Percentiles rank a stretch among this genome's conserved stretches.
Conservation (phyloP, 2,113 vertebrate species). For the Chloroceryle aenea region DNA sequence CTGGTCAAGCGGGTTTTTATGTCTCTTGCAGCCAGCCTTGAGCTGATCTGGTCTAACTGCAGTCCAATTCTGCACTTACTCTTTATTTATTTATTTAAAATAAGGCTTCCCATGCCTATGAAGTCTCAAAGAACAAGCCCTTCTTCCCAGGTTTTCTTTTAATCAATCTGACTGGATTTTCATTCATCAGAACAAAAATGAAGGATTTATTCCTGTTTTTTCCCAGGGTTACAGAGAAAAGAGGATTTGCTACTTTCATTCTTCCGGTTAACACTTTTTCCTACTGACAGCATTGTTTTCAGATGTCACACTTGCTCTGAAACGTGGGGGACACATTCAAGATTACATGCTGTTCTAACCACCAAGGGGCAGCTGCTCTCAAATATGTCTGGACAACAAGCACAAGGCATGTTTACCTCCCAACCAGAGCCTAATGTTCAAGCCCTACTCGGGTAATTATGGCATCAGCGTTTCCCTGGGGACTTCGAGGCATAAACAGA, state of each 20-base stretch:
- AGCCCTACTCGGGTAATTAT: slow-evolving; percentile 39
- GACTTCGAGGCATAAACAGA: slow-evolving; percentile 40
- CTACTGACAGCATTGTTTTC: background rate
- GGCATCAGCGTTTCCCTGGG: slow-evolving; percentile 37
- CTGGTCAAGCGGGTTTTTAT: background rate
- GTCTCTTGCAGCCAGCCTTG: background rate
- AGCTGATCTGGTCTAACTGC: background rate
- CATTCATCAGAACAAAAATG: background rate
- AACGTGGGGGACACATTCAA: background rate
- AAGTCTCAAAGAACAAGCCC: background rate
- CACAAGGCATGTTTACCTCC: background rate
- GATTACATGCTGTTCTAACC: background rate
- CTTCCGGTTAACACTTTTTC: background rate
- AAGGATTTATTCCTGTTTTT: background rate
- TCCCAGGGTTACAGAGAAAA: background rate
- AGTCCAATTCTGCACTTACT: background rate
- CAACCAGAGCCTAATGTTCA: background rate
- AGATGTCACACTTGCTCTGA: background rate
- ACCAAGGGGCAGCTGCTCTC: background rate
- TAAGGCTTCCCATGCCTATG: background rate
- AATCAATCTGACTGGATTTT: background rate
- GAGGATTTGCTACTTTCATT: background rate
- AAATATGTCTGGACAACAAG: background rate
- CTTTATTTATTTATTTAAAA: no score
- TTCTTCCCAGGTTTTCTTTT: background rate